A percentile compares a stretch with the other conserved stretches of the same genome.
phyloP scores from a whole-genome alignment of 2,888 invertebrate species.

The Neoscelio sp. region DNA sequence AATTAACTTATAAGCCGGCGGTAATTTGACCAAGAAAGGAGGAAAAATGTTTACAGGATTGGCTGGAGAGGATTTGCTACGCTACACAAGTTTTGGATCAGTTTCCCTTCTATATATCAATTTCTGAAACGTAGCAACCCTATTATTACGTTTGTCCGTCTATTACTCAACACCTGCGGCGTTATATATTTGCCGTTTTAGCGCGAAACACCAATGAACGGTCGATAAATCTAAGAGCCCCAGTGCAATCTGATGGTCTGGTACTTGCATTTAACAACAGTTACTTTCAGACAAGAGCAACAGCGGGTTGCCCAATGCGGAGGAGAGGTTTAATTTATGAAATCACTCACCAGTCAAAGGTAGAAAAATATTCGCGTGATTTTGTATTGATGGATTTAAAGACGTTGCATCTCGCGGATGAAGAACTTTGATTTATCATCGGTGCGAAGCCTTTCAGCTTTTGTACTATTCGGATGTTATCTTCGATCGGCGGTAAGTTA shows the following conservation, averaged over 20 bases:
- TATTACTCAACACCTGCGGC: conserved; percentile 79
- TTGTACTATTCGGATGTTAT: too few relatives aligned
- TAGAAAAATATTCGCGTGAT: background rate
- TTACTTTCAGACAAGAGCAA: background rate
- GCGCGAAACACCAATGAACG: conserved; percentile 77
- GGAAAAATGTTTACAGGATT: background rate
- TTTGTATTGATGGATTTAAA: background rate
- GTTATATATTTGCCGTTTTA: conserved; percentile 79
- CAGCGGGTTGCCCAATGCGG: background rate
- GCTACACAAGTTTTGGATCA: background rate
- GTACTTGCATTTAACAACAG: conserved; percentile 36
- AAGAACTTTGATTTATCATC: too few relatives aligned
- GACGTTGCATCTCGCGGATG: background rate
- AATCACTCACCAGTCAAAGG: background rate
- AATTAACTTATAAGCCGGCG: too few relatives aligned
- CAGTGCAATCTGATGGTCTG: conserved; percentile 75
- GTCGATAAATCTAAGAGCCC: conserved; percentile 79
- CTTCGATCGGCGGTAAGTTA: too few relatives aligned
- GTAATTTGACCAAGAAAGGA: too few relatives aligned
- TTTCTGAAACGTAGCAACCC: conserved; percentile 45
- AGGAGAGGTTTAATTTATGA: background rate
- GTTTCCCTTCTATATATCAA: conserved; percentile 48
- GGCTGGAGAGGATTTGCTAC: background rate
- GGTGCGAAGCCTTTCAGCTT: too few relatives aligned
- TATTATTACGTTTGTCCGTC: conserved; percentile 70